Base-by-base conservation (phyloP, 1,140 invertebrate species). In the Brachionus asplanchnoidis region DNA sequence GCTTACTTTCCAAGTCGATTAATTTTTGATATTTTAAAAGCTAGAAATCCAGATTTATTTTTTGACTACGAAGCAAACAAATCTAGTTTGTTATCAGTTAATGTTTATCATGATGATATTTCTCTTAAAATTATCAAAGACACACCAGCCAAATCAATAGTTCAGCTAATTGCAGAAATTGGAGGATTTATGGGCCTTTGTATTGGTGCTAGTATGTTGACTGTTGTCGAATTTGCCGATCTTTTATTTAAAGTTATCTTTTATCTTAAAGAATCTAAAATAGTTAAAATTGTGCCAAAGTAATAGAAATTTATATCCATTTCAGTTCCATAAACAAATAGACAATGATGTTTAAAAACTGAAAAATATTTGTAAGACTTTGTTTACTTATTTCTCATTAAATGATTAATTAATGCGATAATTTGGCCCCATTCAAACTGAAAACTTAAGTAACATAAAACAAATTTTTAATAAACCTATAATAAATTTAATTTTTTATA, bases 61-160 rank as follows among this genome's bases (percentile, higher is more conserved):
- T 0, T n/a, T 53, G 46, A 53, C 17, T 53, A 17, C 17, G 46
- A 53, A 14, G 17, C 0, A 53, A 53, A 53, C n/a, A 53, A 53
- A 53, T 53, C 46, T n/a, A 53, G 17, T 53, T 53, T 53, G n/a
- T 5, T 70, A n/a, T 7, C 66, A 17, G 1, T 70, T 6, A 70
- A 70, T 42, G 66, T 70, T 70, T 70, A 70, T 42, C n/a, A 36
- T 70, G 66, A 70, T 7, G 66, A 70, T 6, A 70, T 70, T 70
- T 70, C 66, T 32, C 26, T 32, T 12, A 32, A 17, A 70, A 42
- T 20, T 12, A 70, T 70, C 4, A 42, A 32, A 32, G 66, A 70
- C 14, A 70, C 26, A 6, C 66, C 66, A 42, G 66, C 66, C 20
- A 70, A 70, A 70, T 6, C 36, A 42, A 14, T 70, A n/a, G 14